phyloP scores from a whole-genome alignment of 2,797 vertebrate species.

The Diplodus puntazzo region DNA sequence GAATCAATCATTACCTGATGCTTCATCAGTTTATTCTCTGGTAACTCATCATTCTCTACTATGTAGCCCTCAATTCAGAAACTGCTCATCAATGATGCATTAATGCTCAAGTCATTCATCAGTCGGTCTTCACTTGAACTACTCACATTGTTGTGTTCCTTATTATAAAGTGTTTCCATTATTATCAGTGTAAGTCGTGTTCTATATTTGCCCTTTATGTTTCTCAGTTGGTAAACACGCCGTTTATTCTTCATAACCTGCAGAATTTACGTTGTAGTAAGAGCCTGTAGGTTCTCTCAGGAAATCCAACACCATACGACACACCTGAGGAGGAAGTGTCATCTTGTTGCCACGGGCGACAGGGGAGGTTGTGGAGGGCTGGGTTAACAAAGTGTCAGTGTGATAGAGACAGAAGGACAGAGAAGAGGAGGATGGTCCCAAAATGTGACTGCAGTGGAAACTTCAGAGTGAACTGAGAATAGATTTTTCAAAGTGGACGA shows the following conservation, averaged over 20 bases:
- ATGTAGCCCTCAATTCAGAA: background rate
- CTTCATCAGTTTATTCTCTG: too few relatives aligned
- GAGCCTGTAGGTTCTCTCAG: background rate
- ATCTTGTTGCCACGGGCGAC: conserved; percentile 68
- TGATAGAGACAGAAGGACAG: conserved; percentile 4
- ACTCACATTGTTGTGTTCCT: background rate
- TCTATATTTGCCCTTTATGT: background rate
- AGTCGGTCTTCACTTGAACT: background rate
- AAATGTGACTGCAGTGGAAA: conserved; percentile 10
- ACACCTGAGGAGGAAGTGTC: conserved; percentile 77
- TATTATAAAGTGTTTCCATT: background rate
- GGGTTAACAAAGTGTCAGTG: conserved; percentile 44
- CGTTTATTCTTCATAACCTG: background rate
- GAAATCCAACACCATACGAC: conserved; percentile 66
- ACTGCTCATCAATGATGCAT: background rate
- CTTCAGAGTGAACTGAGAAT: background rate
- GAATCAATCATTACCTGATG: too few relatives aligned
- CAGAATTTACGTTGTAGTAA: background rate
- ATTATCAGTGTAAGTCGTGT: background rate
- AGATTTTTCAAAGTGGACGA: background rate
- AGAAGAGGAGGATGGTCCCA: conserved; percentile 28
- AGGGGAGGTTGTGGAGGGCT: conserved; percentile 45
- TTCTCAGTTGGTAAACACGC: background rate
- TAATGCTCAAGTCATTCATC: background rate
- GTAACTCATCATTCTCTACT: too few relatives aligned